Base-by-base conservation (phyloP, 2,113 vertebrate species). In the Triplophysa dalaica region DNA sequence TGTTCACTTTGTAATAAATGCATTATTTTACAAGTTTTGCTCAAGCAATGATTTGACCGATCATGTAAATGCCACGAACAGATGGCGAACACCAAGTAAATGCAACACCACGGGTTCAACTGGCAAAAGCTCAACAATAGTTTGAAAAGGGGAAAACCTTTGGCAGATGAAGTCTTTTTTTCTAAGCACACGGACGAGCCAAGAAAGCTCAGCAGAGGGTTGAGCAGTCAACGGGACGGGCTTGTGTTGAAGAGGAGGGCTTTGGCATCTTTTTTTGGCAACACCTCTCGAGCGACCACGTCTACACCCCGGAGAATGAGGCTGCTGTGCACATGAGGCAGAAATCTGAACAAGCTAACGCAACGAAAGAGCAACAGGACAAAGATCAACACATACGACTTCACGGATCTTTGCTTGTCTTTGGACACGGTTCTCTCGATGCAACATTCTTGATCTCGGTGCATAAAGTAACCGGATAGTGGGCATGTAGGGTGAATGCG, bases 281-380 rank as follows among this genome's bases (percentile, higher is more conserved):
- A 85, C 84, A 85, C 81, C 70, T 21, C 82, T 86, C 87, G 78
- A 86, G 82, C 86, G 81, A 92, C 89, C 92, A 93, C 90, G 91
- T 92, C 88, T 88, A 89, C 90, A 91, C 82, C 86, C 62, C 58
- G 19, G 81, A 81, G 77, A 77, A 66, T 76, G 65, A 54, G 67
- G 26, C 19, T 38, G 64, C 75, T 83, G 84, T 80, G 78, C 70
- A 75, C 43, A 33, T 60, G 67, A 77, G 22, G 61, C 17, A 16
- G 54, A 74, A 14, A 75, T 50, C 43, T 77, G 22, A 56, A 26
- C 11, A 22, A 60, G 26, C 19, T 21, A 74, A 12, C 41, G 24
- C 61, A 29, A 77, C 56, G 11, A 61, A 60, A 62, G 70, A 33
- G 19, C 67, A 61, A 26, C 29, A 50, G 52, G 72, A 68, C 63